Evolutionary conservation across 2,113 vertebrate genomes (phyloP).

Genomic region (Stegastes partitus): DNA sequence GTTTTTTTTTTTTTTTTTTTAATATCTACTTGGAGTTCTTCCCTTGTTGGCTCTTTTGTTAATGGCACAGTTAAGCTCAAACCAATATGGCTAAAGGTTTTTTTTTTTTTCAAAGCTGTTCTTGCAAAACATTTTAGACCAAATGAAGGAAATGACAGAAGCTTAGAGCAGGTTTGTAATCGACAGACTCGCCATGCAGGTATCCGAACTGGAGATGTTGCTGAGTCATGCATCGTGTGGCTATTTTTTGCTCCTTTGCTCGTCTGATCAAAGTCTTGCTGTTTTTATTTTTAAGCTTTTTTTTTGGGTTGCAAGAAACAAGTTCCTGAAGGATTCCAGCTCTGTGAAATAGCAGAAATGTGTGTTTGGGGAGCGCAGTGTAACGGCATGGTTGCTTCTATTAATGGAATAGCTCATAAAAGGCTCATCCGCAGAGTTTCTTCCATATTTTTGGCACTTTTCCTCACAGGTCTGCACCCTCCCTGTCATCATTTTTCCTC

Average conservation of each 20-base stretch:
- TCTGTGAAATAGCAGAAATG: slow-evolving; percentile 29
- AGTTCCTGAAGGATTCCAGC: slow-evolving; percentile 33
- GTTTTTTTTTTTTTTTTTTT: not conserved
- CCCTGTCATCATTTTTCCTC: not conserved
- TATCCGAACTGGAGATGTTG: slow-evolving; percentile 37
- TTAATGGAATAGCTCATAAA: slow-evolving; percentile 62
- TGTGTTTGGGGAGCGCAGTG: slow-evolving; percentile 55
- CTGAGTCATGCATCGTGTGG: slow-evolving; percentile 44
- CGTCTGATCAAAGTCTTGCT: not conserved
- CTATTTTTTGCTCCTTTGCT: not conserved
- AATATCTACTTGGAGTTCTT: slow-evolving; percentile 12
- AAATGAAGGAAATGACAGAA: slow-evolving; percentile 2
- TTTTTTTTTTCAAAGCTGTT: slow-evolving; percentile 22
- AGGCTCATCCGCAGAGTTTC: slow-evolving; percentile 49
- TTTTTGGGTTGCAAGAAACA: slow-evolving; percentile 34
- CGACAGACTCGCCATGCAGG: slow-evolving; percentile 54
- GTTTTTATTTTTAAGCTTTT: slow-evolving; percentile 3
- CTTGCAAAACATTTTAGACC: slow-evolving; percentile 8
- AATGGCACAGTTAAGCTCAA: slow-evolving; percentile 64
- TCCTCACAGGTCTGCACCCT: slow-evolving; percentile 14
- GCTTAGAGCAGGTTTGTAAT: slow-evolving; percentile 12
- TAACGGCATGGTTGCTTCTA: slow-evolving; percentile 54
- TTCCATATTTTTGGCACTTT: slow-evolving; percentile 52
- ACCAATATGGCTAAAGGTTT: slow-evolving; percentile 49
- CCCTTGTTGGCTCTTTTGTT: slow-evolving; percentile 29